phyloP scores from a whole-genome alignment of 2,888 invertebrate species.

The Eupithecia pulchellata region DNA sequence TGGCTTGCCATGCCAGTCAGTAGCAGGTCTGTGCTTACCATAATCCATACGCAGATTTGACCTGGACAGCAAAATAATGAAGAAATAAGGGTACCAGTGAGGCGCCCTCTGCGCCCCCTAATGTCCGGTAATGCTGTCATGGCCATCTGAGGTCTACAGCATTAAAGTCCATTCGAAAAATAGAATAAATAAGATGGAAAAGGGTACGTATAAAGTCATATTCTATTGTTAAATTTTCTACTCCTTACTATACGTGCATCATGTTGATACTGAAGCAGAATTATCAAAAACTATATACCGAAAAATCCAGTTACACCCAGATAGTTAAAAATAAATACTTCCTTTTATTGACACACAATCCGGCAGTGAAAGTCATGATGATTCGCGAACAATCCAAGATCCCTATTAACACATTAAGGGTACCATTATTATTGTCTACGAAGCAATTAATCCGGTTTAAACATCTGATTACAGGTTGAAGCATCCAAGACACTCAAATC shows the following conservation, averaged over 20 bases:
- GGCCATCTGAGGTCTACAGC: no score
- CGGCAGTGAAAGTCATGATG: constrained; percentile 64
- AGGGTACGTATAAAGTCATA: no score
- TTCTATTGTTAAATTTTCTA: no score
- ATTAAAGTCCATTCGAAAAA: no score
- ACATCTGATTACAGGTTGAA: constrained; percentile 52
- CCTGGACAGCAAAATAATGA: constrained; percentile 51
- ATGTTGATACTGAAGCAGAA: background rate
- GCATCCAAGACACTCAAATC: constrained; percentile 48
- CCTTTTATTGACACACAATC: constrained; percentile 52
- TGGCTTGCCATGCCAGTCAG: constrained; percentile 79
- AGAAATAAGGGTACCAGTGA: no score
- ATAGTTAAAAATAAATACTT: constrained; percentile 1
- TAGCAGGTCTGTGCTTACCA: constrained; percentile 74
- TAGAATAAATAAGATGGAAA: no score
- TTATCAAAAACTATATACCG: background rate
- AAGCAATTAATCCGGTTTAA: constrained; percentile 61
- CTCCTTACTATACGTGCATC: background rate
- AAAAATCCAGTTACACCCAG: background rate
- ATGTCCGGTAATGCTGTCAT: no score
- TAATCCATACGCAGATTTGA: constrained; percentile 76
- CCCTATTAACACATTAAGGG: constrained; percentile 61
- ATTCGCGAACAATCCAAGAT: constrained; percentile 50
- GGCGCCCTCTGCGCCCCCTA: no score
- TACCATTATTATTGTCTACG: constrained; percentile 53